Conservation (phyloP, 2,113 vertebrate genomes). For the Burhinus bistriatus region DNA sequence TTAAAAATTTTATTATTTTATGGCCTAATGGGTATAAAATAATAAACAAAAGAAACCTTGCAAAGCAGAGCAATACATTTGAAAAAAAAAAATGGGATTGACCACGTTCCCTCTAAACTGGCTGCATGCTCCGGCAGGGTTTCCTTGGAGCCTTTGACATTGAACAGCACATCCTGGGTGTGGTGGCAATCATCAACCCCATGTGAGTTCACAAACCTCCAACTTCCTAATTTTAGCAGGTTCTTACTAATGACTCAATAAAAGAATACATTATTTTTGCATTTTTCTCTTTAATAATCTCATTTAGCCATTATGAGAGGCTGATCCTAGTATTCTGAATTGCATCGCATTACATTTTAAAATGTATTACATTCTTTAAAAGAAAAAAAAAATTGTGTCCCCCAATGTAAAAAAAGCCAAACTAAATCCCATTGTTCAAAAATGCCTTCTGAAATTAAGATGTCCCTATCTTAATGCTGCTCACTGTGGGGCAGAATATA, state of each 20-base stretch:
- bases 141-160: conserved; percentile 41
- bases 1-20: conserved; percentile 50
- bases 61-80: conserved; percentile 69
- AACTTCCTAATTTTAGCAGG: background rate
- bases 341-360: background rate
- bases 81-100: background rate
- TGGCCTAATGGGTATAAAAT: conserved; percentile 64
- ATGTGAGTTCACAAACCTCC: background rate
- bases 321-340: background rate
- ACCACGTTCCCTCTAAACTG: background rate
- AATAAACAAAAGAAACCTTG: conserved; percentile 72
- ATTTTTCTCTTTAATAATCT: background rate
- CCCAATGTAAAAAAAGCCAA: background rate
- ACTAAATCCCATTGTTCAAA: background rate
- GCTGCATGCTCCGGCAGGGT: conserved; percentile 61
- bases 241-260: background rate
- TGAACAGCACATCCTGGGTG: conserved; percentile 1
- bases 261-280: background rate
- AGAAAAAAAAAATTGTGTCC: background rate
- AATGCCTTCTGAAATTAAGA: background rate
- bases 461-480: background rate
- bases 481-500: background rate
- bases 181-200: background rate
- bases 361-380: background rate
- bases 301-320: background rate